A percentile compares a stretch with the other conserved stretches of the same genome.
Conservation (phyloP, 2,888 invertebrate genomes). For the Coenonympha arcania region DNA sequence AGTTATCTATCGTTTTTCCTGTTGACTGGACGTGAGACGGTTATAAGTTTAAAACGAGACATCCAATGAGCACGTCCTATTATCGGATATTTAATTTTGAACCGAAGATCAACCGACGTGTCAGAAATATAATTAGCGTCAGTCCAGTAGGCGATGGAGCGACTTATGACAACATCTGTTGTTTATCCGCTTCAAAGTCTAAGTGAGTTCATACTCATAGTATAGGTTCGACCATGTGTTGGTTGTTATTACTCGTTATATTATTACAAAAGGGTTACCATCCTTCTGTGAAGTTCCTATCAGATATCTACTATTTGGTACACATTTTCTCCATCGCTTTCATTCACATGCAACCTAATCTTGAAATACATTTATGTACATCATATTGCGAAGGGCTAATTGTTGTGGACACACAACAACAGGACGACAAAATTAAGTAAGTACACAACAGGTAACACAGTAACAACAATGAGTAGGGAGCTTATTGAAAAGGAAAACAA, state of each 20-base stretch:
- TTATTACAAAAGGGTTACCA: not conserved
- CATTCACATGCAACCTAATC: too few species aligned
- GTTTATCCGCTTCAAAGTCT: conserved; percentile 9
- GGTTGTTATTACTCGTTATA: conserved; percentile 5
- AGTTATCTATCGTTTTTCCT: not conserved
- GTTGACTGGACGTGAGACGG: not conserved
- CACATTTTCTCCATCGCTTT: too few species aligned
- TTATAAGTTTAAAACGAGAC: not conserved
- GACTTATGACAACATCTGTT: conserved; percentile 20
- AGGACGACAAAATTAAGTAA: too few species aligned
- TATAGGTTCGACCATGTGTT: conserved; percentile 35
- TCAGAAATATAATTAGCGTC: conserved; percentile 13
- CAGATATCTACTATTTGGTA: too few species aligned
- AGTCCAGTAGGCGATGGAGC: conserved; percentile 7
- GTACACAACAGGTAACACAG: too few species aligned
- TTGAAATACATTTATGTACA: too few species aligned
- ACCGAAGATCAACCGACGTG: conserved; percentile 8
- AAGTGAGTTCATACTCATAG: conserved; percentile 6
- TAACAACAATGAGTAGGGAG: too few species aligned
- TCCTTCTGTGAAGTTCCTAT: too few species aligned
- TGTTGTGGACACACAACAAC: too few species aligned
- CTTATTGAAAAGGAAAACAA: too few species aligned
- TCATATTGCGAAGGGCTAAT: too few species aligned
- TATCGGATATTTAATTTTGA: conserved; percentile 15
- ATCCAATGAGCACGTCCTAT: not conserved